Evolutionary conservation across 2,113 vertebrate genomes (phyloP), one percentile per base, ranked within the genome.

Genomic region (Uropsilus gracilis): DNA sequence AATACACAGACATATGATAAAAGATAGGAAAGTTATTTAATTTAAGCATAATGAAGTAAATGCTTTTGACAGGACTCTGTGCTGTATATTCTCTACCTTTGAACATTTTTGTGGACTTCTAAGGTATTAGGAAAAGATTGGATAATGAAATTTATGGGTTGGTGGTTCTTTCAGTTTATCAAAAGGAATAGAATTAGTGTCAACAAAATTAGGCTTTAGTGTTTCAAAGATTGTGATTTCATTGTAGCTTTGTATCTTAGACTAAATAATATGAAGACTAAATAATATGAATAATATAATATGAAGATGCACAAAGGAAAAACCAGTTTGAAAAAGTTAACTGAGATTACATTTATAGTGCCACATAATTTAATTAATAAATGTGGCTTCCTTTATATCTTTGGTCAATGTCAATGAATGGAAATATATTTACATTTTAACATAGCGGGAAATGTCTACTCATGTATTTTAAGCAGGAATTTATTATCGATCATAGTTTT

Each of bases 401-500:
- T 81, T 85, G 34, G 46, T 17, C 55, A 64, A 6, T 87, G 44
- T 57, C 84, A 94, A n/a, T 17, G 61, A 84, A 66, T 57, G 5
- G 12, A 86, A 91, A 77, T 57, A 2, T 53, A 37, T 46, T 86
- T 32, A 34, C 11, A 88, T 73, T 73, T 91, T 90, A 69, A 73
- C 34, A 63, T 5, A 63, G 8, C 22, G 93, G 69, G 61, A 89
- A 76, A 94, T 89, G 69, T 4, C 14, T 77, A 77, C 7, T 91
- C 5, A 5, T 39, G 17, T 66, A 87, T 84, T 68, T 96, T 61
- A 85, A 84, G 48, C 16, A 78, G 42, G 39, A 50, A 37, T 66
- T 90, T 89, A 34, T 44, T 50, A 26, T 71, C 17, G 68, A 48
- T 68, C 24, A 32, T 68, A 39, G 50, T 71, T 95, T 95, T 89